Conservation (phyloP, 2,888 invertebrate species). For the Melieria crassipennis region DNA sequence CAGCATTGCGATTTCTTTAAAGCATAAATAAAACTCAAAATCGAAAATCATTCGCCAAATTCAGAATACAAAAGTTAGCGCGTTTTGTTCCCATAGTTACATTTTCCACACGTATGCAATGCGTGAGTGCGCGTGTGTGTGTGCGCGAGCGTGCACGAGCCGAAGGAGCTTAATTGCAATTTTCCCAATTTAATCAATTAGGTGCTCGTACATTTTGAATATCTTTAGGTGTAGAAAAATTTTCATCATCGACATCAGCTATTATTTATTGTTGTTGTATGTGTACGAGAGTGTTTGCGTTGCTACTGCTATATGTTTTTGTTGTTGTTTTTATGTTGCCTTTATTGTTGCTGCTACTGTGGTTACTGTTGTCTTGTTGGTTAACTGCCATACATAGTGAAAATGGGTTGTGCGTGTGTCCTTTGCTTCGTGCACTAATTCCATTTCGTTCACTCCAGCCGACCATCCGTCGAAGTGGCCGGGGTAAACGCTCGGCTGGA, state of each 20-base stretch:
- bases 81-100: too few relatives aligned
- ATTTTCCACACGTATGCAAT: too few relatives aligned
- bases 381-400: background rate
- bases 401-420: constrained; percentile 9
- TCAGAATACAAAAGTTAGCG: too few relatives aligned
- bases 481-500: background rate
- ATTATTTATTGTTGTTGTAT: background rate
- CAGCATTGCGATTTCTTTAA: too few relatives aligned
- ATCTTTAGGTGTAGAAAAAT: background rate
- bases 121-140: too few relatives aligned
- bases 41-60: too few relatives aligned
- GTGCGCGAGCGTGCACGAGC: too few relatives aligned
- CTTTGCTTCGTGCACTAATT: background rate
- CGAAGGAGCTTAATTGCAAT: too few relatives aligned
- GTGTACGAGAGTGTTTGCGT: background rate
- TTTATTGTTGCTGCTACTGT: too few relatives aligned
- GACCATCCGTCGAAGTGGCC: constrained; percentile 4
- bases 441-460: background rate
- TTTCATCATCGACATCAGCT: constrained; percentile 9
- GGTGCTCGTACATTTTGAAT: background rate
- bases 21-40: too few relatives aligned
- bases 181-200: constrained; percentile 2
- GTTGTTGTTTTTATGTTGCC: too few relatives aligned
- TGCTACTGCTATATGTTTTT: too few relatives aligned
- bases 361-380: background rate